These are phyloP conservation scores for Cylas formicarius DNA, from an alignment of 1,140 invertebrate genomes.

Conservation along the genomic window DNA sequence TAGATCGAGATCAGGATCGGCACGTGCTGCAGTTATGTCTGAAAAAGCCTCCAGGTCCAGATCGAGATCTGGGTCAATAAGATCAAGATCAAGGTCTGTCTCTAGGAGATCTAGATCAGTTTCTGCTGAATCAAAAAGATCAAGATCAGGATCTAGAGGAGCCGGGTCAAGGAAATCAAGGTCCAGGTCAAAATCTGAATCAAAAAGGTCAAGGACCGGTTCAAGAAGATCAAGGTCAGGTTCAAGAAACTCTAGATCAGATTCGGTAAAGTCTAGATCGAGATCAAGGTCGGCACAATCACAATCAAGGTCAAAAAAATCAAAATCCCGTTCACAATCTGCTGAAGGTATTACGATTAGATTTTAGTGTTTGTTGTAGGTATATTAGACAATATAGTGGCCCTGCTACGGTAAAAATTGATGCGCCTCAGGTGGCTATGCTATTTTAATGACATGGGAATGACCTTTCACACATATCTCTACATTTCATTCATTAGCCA, in stretches of 20 bases:
- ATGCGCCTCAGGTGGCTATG: too few species aligned
- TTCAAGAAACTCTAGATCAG: constrained; percentile 12
- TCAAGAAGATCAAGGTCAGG: constrained; percentile 23
- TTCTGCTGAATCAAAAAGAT: constrained; percentile 36
- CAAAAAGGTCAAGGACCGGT: constrained; percentile 25
- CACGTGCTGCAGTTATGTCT: constrained; percentile 14
- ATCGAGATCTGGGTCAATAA: constrained; percentile 38
- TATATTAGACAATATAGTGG: too few species aligned
- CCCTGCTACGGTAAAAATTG: too few species aligned
- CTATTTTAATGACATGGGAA: too few species aligned
- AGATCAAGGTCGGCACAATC: constrained; percentile 36
- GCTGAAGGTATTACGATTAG: constrained; percentile 18
- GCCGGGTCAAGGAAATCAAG: constrained; percentile 36
- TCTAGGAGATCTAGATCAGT: too few species aligned
- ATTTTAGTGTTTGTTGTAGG: too few species aligned
- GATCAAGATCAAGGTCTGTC: constrained; percentile 41
- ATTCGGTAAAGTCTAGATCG: constrained; percentile 24
- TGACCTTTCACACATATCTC: too few species aligned
- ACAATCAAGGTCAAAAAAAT: constrained; percentile 28
- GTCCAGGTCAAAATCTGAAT: constrained; percentile 42
- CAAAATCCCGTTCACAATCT: constrained; percentile 22
- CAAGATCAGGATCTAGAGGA: constrained; percentile 37
- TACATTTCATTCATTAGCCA: too few species aligned
- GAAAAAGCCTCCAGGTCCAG: too few species aligned
- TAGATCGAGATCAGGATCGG: constrained; percentile 25